These are phyloP conservation scores for Acrobeloides nanus DNA, from an alignment of 2,888 invertebrate genomes.

Conservation along the genomic window DNA sequence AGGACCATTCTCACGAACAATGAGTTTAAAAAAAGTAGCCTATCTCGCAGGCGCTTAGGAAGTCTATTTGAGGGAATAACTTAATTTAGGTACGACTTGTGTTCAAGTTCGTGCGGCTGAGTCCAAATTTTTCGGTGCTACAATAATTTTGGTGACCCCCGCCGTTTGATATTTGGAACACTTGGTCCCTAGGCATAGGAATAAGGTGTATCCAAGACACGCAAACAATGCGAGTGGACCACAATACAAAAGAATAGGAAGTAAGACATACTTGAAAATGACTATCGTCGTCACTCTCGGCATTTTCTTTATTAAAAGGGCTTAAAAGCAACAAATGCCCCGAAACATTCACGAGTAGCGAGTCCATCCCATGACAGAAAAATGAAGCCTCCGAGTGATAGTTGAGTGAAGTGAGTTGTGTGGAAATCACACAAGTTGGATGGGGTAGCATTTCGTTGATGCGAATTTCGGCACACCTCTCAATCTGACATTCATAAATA, in stretches of 20 bases:
- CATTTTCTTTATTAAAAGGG: slow-evolving; percentile 27
- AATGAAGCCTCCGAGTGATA: slow-evolving; percentile 51
- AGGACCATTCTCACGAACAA: neutral
- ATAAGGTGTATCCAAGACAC: neutral
- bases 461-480: slow-evolving; percentile 62
- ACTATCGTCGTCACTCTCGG: slow-evolving; percentile 31
- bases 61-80: too few relatives aligned
- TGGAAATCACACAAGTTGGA: slow-evolving; percentile 89
- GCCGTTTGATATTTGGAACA: too few relatives aligned
- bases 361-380: slow-evolving; percentile 56
- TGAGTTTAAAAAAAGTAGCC: too few relatives aligned
- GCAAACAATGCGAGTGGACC: neutral
- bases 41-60: too few relatives aligned
- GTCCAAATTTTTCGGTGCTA: too few relatives aligned
- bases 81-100: too few relatives aligned
- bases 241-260: neutral
- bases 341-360: slow-evolving; percentile 83
- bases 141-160: too few relatives aligned
- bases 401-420: slow-evolving; percentile 79
- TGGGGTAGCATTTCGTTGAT: slow-evolving; percentile 84
- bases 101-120: too few relatives aligned
- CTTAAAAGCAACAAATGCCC: slow-evolving; percentile 82
- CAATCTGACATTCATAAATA: slow-evolving; percentile 29
- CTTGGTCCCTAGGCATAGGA: too few relatives aligned
- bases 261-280: slow-evolving; percentile 26